phyloP scores from a whole-genome alignment of 1,140 invertebrate genomes.

The Cyrtorhinus lividipennis region DNA sequence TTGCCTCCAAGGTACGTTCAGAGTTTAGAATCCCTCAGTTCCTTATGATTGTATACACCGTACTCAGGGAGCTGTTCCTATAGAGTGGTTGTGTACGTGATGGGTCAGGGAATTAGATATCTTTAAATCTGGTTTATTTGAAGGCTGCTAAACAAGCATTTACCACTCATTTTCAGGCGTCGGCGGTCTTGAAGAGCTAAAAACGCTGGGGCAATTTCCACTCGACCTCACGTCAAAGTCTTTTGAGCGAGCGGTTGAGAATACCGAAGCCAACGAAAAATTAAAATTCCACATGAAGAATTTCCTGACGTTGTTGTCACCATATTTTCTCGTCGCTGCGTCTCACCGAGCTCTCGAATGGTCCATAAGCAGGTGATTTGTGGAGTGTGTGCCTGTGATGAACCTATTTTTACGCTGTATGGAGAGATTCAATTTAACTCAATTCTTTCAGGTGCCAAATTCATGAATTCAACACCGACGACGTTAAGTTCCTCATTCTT shows the following conservation, averaged over 20 bases:
- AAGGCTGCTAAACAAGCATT: no score
- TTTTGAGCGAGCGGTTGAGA: slow-evolving; percentile 66
- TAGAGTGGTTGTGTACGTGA: no score
- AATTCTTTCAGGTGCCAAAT: slow-evolving; percentile 53
- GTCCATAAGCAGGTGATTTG: slow-evolving; percentile 61
- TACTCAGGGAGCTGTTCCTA: no score
- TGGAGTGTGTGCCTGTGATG: no score
- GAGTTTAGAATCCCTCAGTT: no score
- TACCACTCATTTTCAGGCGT: no score
- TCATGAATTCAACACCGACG: slow-evolving; percentile 71
- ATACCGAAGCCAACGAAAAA: slow-evolving; percentile 54
- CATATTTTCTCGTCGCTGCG: slow-evolving; percentile 69
- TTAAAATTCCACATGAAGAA: slow-evolving; percentile 60
- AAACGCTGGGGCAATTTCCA: slow-evolving; percentile 58
- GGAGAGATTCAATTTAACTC: no score
- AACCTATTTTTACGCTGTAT: no score
- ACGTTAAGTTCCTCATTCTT: slow-evolving; percentile 61
- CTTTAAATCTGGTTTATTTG: no score
- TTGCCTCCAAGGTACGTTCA: no score
- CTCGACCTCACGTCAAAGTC: slow-evolving; percentile 57
- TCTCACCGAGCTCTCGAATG: slow-evolving; percentile 85
- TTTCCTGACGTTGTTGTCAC: slow-evolving; percentile 67
- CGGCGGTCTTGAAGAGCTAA: slow-evolving; percentile 69
- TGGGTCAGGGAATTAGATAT: no score
- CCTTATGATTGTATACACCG: no score